phyloP scores from a whole-genome alignment of 2,888 invertebrate genomes.

The Tenthredo scrophulariae region DNA sequence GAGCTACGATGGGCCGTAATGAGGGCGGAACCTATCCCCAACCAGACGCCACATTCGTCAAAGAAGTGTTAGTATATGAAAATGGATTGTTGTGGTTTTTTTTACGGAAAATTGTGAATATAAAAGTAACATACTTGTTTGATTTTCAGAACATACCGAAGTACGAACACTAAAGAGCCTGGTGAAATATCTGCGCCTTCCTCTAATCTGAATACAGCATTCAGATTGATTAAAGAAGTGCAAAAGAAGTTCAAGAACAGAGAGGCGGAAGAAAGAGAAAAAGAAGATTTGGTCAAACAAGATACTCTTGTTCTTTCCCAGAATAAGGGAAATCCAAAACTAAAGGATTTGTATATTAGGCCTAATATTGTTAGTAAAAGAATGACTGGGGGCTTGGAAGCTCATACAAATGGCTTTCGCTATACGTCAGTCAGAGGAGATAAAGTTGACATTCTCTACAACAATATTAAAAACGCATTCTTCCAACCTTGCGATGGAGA shows the following conservation, averaged over 20 bases:
- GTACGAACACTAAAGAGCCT: constrained; percentile 98
- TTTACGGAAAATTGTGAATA: background rate
- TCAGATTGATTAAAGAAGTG: constrained; percentile 98
- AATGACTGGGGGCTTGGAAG: constrained; percentile 93
- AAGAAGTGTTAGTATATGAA: constrained; percentile 91
- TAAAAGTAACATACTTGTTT: background rate
- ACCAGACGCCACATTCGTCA: constrained; percentile 97
- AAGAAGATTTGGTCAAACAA: constrained; percentile 99
- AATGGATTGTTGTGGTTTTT: constrained; percentile 13
- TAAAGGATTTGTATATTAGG: constrained; percentile 98
- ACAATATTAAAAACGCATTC: constrained; percentile 99
- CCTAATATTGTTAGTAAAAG: constrained; percentile 99
- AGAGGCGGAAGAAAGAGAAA: constrained; percentile 99
- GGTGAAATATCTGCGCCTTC: constrained; percentile 97
- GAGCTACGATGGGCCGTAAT: constrained; percentile 96
- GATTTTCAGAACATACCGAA: constrained; percentile 91
- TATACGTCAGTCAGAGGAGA: constrained; percentile 99
- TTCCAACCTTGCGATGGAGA: constrained; percentile 99
- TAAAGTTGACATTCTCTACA: constrained; percentile 99
- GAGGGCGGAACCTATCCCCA: constrained; percentile 95
- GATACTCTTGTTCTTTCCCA: constrained; percentile 96
- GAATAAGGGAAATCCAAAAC: constrained; percentile 98
- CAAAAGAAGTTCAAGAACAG: constrained; percentile 99
- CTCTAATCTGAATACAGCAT: constrained; percentile 97
- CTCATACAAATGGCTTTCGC: constrained; percentile 97